Base-by-base conservation (phyloP, 2,888 invertebrate genomes). In the Cerceris rybyensis region DNA sequence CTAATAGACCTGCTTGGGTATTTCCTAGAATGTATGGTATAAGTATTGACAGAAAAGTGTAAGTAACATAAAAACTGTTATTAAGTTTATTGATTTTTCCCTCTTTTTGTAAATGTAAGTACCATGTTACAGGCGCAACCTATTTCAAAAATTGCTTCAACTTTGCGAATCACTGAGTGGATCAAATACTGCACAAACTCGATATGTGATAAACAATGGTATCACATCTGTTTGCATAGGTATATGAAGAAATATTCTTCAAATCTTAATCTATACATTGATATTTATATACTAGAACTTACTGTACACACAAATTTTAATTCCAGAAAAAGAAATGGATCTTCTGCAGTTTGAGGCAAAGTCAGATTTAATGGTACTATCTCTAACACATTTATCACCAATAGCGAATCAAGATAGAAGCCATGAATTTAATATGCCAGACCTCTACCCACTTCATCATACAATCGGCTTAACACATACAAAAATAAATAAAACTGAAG, bases 1-100 rank as follows among this genome's bases (percentile, higher is more conserved):
- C 95, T 1, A 92, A 93, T 41, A 94, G 96, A 85, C 96, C 97
- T 8, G 95, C 95, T 28, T 96, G 94, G 91, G 95, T 94, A 87
- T 96, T 96, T 87, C 95, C 96, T 0, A 95, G 96, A 83, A 93
- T 94, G 70, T 96, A 95, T 90, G 98, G 98, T 14, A 96, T 98
- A 68, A 94, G 96, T 7, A 94, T 95, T 72, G 92, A 93, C 64
- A 94, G 96, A 88, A 94, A 94, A 92, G 95, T 95, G 97, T 97
- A 94, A 93, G 94, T 87, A 43, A 42, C 11, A 46, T 75, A 14
- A 59, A 66, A 52, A 42, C 28, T 69, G 70, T n/a, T 63, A 59
- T 63, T 58, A 49, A 14, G 52, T 57, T 54, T 28, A 43, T 42
- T 63, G 13, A 41, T 17, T 60, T 17, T 16, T 57, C 8, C 55